These are phyloP conservation scores for Bilobella aurantiaca DNA, from an alignment of 1,140 invertebrate genomes.

Conservation along the genomic window DNA sequence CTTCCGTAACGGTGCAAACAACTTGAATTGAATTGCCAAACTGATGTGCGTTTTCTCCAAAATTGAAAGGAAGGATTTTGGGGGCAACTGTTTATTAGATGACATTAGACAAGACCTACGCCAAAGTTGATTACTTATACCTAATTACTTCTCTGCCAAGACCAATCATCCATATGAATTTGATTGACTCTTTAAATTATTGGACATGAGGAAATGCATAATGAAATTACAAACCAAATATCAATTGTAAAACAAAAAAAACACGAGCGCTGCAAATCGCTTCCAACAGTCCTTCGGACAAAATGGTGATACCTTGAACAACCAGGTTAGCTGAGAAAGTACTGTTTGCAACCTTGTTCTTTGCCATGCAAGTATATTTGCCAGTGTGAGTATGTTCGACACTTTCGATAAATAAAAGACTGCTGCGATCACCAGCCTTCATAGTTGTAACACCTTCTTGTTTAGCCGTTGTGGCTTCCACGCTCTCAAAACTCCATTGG, in stretches of 20 bases:
- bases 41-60: constrained; percentile 38
- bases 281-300: too few species aligned
- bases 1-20: constrained; percentile 39
- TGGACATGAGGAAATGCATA: too few species aligned
- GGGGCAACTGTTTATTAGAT: constrained; percentile 55
- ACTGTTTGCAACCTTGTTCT: constrained; percentile 55
- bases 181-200: too few species aligned
- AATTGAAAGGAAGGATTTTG: constrained; percentile 59
- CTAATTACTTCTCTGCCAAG: too few species aligned
- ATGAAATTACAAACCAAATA: too few species aligned
- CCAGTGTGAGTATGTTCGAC: constrained; percentile 61
- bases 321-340: constrained; percentile 48
- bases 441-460: constrained; percentile 40
- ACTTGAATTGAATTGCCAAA: constrained; percentile 34
- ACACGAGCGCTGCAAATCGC: too few species aligned
- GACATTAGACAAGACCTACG: too few species aligned
- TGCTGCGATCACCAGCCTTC: constrained; percentile 45
- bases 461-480: constrained; percentile 47
- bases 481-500: constrained; percentile 43
- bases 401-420: constrained; percentile 62
- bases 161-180: too few species aligned
- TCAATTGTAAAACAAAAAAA: too few species aligned
- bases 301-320: constrained; percentile 38
- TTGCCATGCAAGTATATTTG: constrained; percentile 60
- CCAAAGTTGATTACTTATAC: too few species aligned